Base-by-base conservation (phyloP, 2,113 vertebrate genomes). In the Microcebus ravelobensis region DNA sequence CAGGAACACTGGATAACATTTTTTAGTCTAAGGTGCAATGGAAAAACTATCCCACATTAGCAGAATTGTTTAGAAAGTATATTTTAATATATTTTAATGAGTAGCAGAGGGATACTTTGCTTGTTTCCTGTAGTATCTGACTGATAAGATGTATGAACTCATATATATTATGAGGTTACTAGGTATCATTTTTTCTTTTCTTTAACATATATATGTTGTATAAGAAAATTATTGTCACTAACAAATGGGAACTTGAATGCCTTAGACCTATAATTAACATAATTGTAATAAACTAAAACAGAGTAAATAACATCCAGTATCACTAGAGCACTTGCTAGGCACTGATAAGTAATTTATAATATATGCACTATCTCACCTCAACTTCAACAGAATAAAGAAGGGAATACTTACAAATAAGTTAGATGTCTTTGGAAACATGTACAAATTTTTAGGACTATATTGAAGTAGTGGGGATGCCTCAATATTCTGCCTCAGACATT, bases 41-140 rank as follows among this genome's bases (percentile, higher is more conserved):
- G 42, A 20, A 70, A 84, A 89, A 82, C 50, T 70, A 63, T 45
- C 27, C 17, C 8, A 67, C 31, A 52, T 76, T 55, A 89, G 50
- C n/a, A 85, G 36, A 96, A 95, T 31, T 91, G 18, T 71, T 61
- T 93, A 57, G 25, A 94, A 90, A 95, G 10, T 36, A 13, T 82
- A 77, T 42, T 9, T 63, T 79, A 90, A 48, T 77, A 63, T 45
- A 94, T 31, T 55, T 3, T 74, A 88, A 57, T 79, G 20, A 73
- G 61, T 70, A 80, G 55, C 39, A 88, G 25, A 92, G 31, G 6
- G 17, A 36, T 39, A 50, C 6, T 77, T 77, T 86, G 68, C 74
- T 81, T 61, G 4, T 68, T 82, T 93, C 50, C 76, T 70, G 14
- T 34, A 84, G 71, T 3, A 91, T 6, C 27, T 85, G 73, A 68